Evolutionary conservation across 2,797 vertebrate species (phyloP).

Genomic region (Anguilla megastoma): DNA sequence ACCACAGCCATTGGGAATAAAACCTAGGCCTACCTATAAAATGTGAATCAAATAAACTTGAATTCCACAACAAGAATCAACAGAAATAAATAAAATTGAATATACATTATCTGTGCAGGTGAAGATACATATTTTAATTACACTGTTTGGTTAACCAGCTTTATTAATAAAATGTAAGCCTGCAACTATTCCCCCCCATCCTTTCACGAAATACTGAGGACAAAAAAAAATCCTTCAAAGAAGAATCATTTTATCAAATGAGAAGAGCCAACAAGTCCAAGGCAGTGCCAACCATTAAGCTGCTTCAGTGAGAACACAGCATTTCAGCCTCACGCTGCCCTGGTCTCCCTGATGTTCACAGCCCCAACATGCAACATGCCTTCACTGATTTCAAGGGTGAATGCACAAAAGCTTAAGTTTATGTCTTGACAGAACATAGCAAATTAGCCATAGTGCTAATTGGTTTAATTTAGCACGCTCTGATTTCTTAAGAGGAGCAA

Average conservation of each 20-base stretch:
- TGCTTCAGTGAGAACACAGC: background rate
- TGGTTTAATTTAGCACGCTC: conserved; percentile 61
- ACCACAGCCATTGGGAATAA: background rate
- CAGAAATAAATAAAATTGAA: background rate
- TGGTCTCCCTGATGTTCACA: conserved; percentile 19
- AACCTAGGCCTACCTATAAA: background rate
- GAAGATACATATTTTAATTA: background rate
- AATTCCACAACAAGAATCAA: background rate
- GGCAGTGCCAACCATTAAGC: background rate
- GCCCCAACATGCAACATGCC: background rate
- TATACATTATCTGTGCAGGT: background rate
- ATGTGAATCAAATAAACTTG: background rate
- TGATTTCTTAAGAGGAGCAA: conserved; percentile 51
- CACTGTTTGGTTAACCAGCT: background rate
- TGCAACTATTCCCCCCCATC: background rate
- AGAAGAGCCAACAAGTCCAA: background rate
- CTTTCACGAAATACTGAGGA: background rate
- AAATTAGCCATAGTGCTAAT: conserved; percentile 67
- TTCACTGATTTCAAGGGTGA: conserved; percentile 45
- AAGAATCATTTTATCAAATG: background rate
- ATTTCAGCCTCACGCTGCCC: background rate
- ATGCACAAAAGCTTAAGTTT: conserved; percentile 39
- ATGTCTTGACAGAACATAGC: conserved; percentile 58
- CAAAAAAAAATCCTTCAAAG: background rate
- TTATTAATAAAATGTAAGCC: background rate